Evolutionary conservation across 1,140 invertebrate genomes (phyloP), one percentile per base, ranked within the genome.

Genomic region (Drosophila carrolli): DNA sequence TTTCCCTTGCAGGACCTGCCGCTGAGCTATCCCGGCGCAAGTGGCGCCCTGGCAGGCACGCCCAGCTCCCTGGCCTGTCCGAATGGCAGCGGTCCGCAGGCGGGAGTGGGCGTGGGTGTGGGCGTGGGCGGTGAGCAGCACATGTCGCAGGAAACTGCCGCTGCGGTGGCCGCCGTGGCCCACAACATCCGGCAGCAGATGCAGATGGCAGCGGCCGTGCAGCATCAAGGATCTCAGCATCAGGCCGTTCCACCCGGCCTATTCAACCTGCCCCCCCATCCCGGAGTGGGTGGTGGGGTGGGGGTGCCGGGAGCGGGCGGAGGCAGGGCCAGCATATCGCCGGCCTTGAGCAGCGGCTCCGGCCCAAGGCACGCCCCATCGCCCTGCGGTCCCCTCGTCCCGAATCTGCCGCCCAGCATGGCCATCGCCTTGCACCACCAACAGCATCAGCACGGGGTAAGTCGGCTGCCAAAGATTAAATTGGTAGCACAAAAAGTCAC

Each of bases 171-270:
- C 8, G 92, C 91, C 23, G 91, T 92, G 35, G 94, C 94, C 0
- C 94, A 95, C 93, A 95, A 95, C 63, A 92, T 96, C 19, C 93
- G 95, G 51, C 95, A 96, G 75, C 95, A 96, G 88, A 95, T 96
- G 95, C 95, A 94, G 89, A 95, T 95, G 94, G 95, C 95, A 11
- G 95, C 95, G 8, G 95, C 95, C 16, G 95, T 94, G 32, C 94
- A 90, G 85, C 84, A 93, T 91, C 90, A 93, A 91, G 37, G 37
- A 38, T 38, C 37, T 11, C 37, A 38, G 37, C 37, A 38, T 38
- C 63, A 93, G 92, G 81, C 74, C 79, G 93, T 65, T 92, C 93
- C 65, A 92, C 92, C 81, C 73, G 91, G 81, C 11, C 77, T 92
- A 0, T 92, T 92, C 50, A 92, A 92, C 65, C 73, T 92, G 57